Evolutionary conservation across 2,797 vertebrate genomes (phyloP), one percentile per base, ranked within the genome.

Genomic region (Erethizon dorsatum): DNA sequence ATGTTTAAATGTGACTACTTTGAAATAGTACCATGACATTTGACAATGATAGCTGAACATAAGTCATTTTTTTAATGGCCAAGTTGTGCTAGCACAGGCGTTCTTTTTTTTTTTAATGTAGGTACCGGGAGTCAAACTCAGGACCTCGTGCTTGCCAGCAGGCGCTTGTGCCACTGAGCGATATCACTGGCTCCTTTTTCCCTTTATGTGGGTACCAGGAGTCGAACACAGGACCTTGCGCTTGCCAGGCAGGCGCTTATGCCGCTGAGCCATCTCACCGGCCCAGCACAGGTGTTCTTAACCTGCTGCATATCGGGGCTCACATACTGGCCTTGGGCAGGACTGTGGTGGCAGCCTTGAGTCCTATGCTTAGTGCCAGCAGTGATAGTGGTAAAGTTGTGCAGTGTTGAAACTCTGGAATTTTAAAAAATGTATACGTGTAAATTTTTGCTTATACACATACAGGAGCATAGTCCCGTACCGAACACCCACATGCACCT

Each of bases 11-110:
- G 2, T 78, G 22, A 41, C 9, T 87, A 15, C 28, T 41, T 93
- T 93, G n/a, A 69, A 18, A 31, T 65, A 82, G 7, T 57, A 41
- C 52, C 56, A 28, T 95, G 92, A 59, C 11, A 71, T 88, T 90
- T 73, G 57, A 71, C 26, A 41, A 31, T 57, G 57, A 86, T 11
- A 89, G 47, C 7, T 18, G 45, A 92, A 88, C 24, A 45, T 65
- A 69, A 20, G 41, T 33, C 37, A 78, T 59, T 37, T 94, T 83
- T 88, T 84, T 52, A 88, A 28, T 95, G 73, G 20, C 37, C 26
- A 54, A 52, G 20, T 67, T 54, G 54, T 61, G 18, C 31, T 63
- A n/a, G 17, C 52, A n/a, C 6, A 47, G 33, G 14, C 69, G 6
- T 31, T 13, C 41, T 59, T n/a, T 12, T 52, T 52, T 52, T 52